Base-by-base conservation (phyloP, 2,797 vertebrate species). In the Megaceryle alcyon region DNA sequence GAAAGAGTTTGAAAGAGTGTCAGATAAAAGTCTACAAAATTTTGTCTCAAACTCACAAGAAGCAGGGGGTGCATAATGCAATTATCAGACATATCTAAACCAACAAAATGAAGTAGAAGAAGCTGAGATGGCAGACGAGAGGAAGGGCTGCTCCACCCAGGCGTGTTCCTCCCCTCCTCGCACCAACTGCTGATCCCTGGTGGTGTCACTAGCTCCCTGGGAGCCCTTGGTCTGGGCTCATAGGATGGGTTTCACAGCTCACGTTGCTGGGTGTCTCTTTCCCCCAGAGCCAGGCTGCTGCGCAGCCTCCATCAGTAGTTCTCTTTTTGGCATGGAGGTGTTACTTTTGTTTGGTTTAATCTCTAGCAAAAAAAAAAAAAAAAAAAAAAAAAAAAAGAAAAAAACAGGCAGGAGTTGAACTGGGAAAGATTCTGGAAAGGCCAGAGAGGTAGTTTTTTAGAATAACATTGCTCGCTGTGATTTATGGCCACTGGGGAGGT, bases 241-340 rank as follows among this genome's bases (percentile, higher is more conserved):
- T 8, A 6, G 0, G 7, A 2, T 20, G 0, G 0, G 6, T 73
- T 25, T 22, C 7, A 11, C 39, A 41, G 51, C 51, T 60, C 57
- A 3, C 1, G 1, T 14, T 26, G 35, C 39, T 12, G 14, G 25
- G 44, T 8, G 31, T 9, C 44, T 60, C 37, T 43, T 75, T 57
- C 25, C 10, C 35, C 49, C 43, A 14, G 46, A 56, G 66, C 43
- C 22, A 13, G 60, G 46, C 13, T 14, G 48, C 72, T 33, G 43
- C 3, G 1, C 49, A 44, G n/a, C 29, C 25, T 12, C 22, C 48
- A 12, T 20, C 53, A 6, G 11, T 21, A 25, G 28, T 21, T 77
- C 60, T 60, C 71, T 41, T 73, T 35, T 9, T 20, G 49, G 43
- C 17, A 14, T 4, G 33, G 49, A 48, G 19, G 35, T 46, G 43